These are phyloP conservation scores for Ahaetulla prasina DNA, from an alignment of 2,113 vertebrate species.

Conservation along the genomic window DNA sequence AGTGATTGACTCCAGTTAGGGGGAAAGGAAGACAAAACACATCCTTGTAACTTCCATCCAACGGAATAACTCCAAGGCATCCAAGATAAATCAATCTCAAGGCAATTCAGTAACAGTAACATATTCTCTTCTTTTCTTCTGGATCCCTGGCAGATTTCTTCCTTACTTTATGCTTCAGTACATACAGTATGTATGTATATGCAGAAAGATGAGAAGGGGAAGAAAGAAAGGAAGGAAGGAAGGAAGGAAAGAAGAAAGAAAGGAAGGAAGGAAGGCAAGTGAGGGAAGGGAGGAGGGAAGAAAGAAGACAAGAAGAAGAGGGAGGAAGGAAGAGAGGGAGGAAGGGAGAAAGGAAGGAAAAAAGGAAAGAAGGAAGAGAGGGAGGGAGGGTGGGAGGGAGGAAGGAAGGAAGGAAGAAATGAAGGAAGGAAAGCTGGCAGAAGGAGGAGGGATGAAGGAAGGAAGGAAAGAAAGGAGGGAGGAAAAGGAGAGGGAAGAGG, in stretches of 20 bases:
- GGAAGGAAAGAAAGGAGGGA: rapidly evolving
- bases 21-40: background rate
- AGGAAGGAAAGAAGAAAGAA: too few relatives aligned
- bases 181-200: too few relatives aligned
- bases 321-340: too few relatives aligned
- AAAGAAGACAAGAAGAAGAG: too few relatives aligned
- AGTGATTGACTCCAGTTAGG: background rate
- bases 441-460: too few relatives aligned
- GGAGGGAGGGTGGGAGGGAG: rapidly evolving
- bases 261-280: too few relatives aligned
- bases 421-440: too few relatives aligned
- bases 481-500: rapidly evolving
- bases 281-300: too few relatives aligned
- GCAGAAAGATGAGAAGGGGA: background rate
- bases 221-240: background rate
- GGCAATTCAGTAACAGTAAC: background rate
- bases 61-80: background rate
- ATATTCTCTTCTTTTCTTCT: background rate
- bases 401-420: rapidly evolving
- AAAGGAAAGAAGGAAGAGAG: too few relatives aligned
- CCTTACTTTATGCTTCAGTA: background rate
- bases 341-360: too few relatives aligned
- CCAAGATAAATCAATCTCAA: background rate
- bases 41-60: background rate
- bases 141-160: background rate